Evolutionary conservation across 2,113 vertebrate genomes (phyloP).

Genomic region (Ictalurus furcatus): DNA sequence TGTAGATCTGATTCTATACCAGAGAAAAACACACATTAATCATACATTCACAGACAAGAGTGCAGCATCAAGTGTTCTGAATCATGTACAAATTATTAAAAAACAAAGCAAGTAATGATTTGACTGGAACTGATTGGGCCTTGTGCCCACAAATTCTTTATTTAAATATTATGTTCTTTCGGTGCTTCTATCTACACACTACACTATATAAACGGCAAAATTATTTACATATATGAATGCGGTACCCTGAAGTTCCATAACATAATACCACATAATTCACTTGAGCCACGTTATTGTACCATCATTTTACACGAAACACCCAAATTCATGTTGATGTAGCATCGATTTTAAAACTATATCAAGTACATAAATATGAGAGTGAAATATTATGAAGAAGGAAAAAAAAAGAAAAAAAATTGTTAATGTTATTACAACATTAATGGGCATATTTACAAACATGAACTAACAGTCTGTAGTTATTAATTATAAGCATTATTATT

Average conservation of each 20-base stretch:
- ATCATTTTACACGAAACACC: neutral
- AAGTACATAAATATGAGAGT: neutral
- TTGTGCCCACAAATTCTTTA: neutral
- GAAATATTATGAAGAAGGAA: neutral
- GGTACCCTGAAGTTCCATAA: neutral
- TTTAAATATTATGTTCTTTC: neutral
- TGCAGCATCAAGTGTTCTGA: neutral
- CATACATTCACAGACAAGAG: neutral
- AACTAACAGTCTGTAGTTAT: neutral
- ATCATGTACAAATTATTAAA: neutral
- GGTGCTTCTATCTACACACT: neutral
- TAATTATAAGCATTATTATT: neutral
- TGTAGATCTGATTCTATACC: conserved; percentile 83
- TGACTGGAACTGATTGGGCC: neutral
- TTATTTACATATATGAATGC: neutral
- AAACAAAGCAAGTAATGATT: neutral
- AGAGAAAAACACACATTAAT: neutral
- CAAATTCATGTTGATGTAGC: neutral
- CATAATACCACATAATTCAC: neutral
- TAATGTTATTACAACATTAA: neutral
- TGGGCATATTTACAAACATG: neutral
- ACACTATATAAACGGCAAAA: neutral
- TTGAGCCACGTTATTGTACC: neutral
- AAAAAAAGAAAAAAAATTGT: no score
- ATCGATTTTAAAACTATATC: neutral